Base-by-base conservation (phyloP, 2,113 vertebrate genomes). In the Sceloporus tristichus region DNA sequence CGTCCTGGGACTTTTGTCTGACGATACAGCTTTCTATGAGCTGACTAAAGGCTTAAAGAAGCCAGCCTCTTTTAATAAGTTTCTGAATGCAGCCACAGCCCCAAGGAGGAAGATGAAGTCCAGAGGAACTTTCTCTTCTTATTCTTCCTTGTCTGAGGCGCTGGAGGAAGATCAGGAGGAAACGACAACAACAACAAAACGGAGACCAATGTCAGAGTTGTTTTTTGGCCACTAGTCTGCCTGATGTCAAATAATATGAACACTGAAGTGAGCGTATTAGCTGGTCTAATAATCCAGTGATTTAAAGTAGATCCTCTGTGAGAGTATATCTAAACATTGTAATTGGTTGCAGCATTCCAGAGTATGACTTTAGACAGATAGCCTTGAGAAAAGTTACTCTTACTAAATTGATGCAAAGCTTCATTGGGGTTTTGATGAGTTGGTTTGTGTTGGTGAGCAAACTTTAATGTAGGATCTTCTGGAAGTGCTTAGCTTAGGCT, bases 71-170 rank as follows among this genome's bases (percentile, higher is more conserved):
- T 95, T 99, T 18, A 98, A 97, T 91, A 98, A 97, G 81, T 96
- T 99, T 71, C 96, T 99, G 91, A 97, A 96, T 56, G 96, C 98
- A 10, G 95, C 97, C 0, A 75, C 94, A 0, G 96, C 91, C 14
- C 91, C 96, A 0, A 98, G 95, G 90, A 98, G 97, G 90, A 99
- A 98, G 95, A 85, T 95, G 1, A 98, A 98, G 94, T 93, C 91
- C 73, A 97, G 98, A 34, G 87, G 94, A 0, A 94, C 93, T 0
- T 93, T 98, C 14, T 93, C 93, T 1, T 97, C 98, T 0, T 96
- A 96, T 38, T 89, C 95, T 0, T 97, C 97, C 1, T 91, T 95
- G 59, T 91, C 92, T 0, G 94, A 95, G 81, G 91, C 90, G 0
- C 11, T 71, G 0, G 94, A 89, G n/a, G 97, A 98, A 0, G 96